Evolutionary conservation across 2,888 invertebrate genomes (phyloP).

Genomic region (Eledona agricola): DNA sequence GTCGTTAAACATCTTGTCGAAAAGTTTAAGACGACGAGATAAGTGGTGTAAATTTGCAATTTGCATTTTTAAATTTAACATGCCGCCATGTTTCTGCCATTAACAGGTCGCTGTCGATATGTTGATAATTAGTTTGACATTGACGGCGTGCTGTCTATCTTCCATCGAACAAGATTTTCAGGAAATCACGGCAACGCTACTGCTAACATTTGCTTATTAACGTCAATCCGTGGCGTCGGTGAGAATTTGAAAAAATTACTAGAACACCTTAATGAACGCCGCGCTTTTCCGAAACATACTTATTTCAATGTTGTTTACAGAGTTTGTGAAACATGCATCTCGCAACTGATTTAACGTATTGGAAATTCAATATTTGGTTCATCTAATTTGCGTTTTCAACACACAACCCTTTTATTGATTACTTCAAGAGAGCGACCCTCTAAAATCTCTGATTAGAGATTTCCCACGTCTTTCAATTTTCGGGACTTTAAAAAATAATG

Average conservation of each 20-base stretch:
- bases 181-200: no score
- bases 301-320: constrained; percentile 6
- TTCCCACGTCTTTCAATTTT: constrained; percentile 17
- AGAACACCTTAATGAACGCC: no score
- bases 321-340: constrained; percentile 10
- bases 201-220: no score
- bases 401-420: constrained; percentile 28
- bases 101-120: no score
- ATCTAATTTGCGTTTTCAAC: constrained; percentile 20
- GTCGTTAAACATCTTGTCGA: constrained; percentile 29
- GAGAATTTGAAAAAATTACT: no score
- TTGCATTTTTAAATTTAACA: not conserved
- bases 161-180: no score
- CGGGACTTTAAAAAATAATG: constrained; percentile 6
- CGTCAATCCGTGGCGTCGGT: no score
- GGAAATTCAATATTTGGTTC: constrained; percentile 9
- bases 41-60: constrained; percentile 28
- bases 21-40: constrained; percentile 27
- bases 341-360: constrained; percentile 7
- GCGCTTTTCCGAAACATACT: no score
- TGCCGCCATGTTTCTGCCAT: not conserved
- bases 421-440: constrained; percentile 7
- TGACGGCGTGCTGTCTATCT: constrained; percentile 2
- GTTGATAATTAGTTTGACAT: constrained; percentile 9
- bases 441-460: constrained; percentile 27